Conservation (phyloP, 35 echinoderm and acorn worm genomes). For the Amphiura filiformis region DNA sequence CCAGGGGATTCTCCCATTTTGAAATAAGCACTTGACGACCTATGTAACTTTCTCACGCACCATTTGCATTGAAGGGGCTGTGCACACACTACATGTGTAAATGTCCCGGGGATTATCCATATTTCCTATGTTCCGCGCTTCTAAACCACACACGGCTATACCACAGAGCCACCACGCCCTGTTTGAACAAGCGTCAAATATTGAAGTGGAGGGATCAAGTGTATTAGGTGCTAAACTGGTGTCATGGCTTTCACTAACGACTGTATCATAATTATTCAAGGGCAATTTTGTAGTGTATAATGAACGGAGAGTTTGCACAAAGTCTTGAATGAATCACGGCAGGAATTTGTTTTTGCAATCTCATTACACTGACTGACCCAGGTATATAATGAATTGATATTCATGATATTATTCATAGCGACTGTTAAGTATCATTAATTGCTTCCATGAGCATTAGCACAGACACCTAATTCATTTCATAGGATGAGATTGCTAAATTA, state of each 20-base stretch:
- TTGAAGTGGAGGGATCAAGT: background rate
- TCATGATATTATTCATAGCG: too few species aligned
- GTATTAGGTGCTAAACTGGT: background rate
- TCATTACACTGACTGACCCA: background rate
- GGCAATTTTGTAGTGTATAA: background rate
- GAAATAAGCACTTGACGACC: background rate
- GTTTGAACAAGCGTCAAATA: background rate
- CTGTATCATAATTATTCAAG: conserved; percentile 3
- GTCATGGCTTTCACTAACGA: background rate
- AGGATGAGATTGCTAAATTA: too few species aligned
- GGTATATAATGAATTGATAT: too few species aligned
- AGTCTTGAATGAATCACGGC: background rate
- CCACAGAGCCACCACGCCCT: background rate
- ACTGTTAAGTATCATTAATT: background rate
- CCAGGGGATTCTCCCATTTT: background rate
- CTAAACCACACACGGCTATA: background rate
- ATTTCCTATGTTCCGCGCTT: background rate
- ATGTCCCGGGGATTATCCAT: background rate
- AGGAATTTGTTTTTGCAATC: background rate
- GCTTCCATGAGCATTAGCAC: background rate
- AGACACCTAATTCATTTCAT: background rate
- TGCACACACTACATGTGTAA: background rate
- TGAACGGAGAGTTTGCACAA: background rate
- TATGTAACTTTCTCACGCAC: background rate
- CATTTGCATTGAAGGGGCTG: background rate